phyloP scores from a whole-genome alignment of 2,888 invertebrate species.

The Luperina nickerlii region DNA sequence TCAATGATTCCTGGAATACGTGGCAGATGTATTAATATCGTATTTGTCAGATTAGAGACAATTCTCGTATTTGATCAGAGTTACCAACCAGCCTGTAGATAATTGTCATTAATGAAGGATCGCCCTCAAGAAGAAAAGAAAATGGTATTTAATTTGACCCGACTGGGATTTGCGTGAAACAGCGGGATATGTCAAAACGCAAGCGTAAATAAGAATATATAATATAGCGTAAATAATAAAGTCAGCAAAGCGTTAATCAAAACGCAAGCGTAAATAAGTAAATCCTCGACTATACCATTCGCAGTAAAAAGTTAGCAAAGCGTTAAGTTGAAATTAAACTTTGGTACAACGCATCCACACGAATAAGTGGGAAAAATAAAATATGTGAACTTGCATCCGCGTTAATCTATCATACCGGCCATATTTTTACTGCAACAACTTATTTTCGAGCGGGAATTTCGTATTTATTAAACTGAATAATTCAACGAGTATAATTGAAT shows the following conservation, averaged over 20 bases:
- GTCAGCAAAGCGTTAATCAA: too few relatives aligned
- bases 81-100: not conserved
- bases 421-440: conserved; percentile 25
- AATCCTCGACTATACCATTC: not conserved
- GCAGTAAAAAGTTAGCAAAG: not conserved
- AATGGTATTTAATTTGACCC: not conserved
- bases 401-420: conserved; percentile 44
- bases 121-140: not conserved
- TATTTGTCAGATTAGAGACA: not conserved
- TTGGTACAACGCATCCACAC: conserved; percentile 27
- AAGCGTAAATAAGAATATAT: too few relatives aligned
- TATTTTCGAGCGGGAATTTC: conserved; percentile 19
- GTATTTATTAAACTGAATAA: conserved; percentile 13
- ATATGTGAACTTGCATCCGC: conserved; percentile 31
- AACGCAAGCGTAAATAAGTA: too few relatives aligned
- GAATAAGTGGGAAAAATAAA: conserved; percentile 40
- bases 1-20: not conserved
- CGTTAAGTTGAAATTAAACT: conserved; percentile 16
- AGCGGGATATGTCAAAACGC: not conserved
- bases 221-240: too few relatives aligned
- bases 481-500: not conserved
- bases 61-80: not conserved
- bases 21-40: not conserved
- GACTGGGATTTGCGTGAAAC: not conserved
- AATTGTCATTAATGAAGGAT: not conserved